Percentiles rank a stretch among this genome's conserved stretches.
Conservation (phyloP, 2,113 vertebrate species). For the Lophotis ruficrista region DNA sequence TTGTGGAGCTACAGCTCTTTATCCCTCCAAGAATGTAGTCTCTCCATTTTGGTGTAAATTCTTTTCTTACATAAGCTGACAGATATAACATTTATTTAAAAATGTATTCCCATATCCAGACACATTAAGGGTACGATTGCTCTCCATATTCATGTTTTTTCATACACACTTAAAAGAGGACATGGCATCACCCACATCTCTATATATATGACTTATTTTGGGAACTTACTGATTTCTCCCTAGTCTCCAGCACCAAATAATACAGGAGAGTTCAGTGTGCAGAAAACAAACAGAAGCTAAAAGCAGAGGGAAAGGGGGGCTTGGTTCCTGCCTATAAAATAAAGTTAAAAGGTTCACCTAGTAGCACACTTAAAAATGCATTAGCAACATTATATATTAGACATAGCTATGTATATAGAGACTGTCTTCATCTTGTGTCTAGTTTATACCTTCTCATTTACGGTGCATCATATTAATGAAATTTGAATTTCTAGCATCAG, state of each 20-base stretch:
- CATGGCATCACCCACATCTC: background rate
- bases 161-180: background rate
- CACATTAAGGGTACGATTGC: background rate
- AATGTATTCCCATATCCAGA: background rate
- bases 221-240: background rate
- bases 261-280: background rate
- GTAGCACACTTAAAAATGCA: background rate
- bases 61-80: background rate
- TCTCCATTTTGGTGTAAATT: background rate
- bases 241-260: background rate
- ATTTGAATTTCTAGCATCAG: background rate
- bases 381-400: background rate
- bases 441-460: conserved; percentile 6
- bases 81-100: background rate
- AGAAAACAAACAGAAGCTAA: background rate
- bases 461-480: background rate
- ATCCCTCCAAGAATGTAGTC: background rate
- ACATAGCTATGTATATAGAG: background rate
- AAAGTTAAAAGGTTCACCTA: background rate
- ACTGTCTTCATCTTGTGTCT: background rate
- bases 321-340: background rate
- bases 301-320: background rate
- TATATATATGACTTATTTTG: background rate
- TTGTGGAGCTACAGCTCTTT: background rate
- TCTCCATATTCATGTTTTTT: background rate